Base-by-base conservation (phyloP, 2,888 invertebrate genomes). In the Synergus umbraculus region DNA sequence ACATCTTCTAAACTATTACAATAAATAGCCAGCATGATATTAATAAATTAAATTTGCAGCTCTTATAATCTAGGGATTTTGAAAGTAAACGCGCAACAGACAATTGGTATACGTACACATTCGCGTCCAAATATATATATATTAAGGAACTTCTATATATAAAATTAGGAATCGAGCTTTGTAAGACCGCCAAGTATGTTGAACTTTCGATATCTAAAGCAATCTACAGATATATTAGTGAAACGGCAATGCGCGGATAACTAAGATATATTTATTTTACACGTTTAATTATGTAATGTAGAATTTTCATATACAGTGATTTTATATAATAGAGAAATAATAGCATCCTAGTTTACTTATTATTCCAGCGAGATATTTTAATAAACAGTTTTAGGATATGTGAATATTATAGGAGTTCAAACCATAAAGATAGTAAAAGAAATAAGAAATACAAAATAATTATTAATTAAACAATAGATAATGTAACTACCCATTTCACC, bases 111-210 rank as follows among this genome's bases (percentile, higher is more conserved):
- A 15, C 7, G 29, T 15, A 49, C 49, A 49, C 49, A 49, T 49
- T 15, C 49, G 1, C 2, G n/a, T 5, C n/a, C 49, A 49, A 7
- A 29, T 12, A 22, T 22, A 67, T 22, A 67, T 67, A 18, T 67
- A 67, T 67, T 46, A 29, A 67, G 46, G 22, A 43, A 46, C 46
- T 69, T 64, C 13, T 69, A 43, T 15, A 43, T 66, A 69, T 69
- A 69, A 69, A 49, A 69, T n/a, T 1, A 69, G 54, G 54, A 22
- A 69, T 69, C 54, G 54, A n/a, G n/a, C 54, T 69, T 69, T 69
- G 67, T 69, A 22, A 46, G 46, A 2, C 29, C 67, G 67, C 67
- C 67, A 69, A 46, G 15, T 5, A 69, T 69, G n/a, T 54, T 54
- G 2, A 54, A n/a, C 54, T 54, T 54, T n/a, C 54, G n/a, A 54